These are phyloP conservation scores for Dendrolimus houi DNA, from an alignment of 2,888 invertebrate genomes.

Conservation along the genomic window DNA sequence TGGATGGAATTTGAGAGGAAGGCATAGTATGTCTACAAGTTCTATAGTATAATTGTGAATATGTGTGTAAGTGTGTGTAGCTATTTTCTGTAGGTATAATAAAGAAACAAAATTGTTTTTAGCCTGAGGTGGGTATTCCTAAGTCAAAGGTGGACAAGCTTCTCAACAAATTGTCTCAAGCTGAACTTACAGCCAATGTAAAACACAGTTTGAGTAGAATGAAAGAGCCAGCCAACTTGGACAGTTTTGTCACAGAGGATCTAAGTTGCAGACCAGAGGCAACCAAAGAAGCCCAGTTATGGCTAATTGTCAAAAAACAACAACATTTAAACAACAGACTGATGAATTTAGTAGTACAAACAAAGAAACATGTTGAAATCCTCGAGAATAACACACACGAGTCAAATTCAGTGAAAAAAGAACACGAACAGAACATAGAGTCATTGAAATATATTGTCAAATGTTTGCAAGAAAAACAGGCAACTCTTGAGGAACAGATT, in stretches of 20 bases:
- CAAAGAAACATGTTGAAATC: slow-evolving; percentile 47
- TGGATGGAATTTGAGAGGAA: too few relatives aligned
- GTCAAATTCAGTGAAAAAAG: slow-evolving; percentile 30
- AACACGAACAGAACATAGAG: slow-evolving; percentile 47
- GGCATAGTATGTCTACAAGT: too few relatives aligned
- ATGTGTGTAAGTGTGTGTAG: too few relatives aligned
- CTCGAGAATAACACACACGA: slow-evolving; percentile 45
- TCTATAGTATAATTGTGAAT: too few relatives aligned
- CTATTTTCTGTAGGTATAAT: too few relatives aligned
- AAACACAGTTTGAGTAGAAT: slow-evolving; percentile 35
- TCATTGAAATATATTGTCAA: slow-evolving; percentile 58
- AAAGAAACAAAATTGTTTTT: slow-evolving; percentile 4
- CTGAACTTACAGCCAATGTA: slow-evolving; percentile 46
- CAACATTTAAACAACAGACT: slow-evolving; percentile 50
- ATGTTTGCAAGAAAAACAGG: slow-evolving; percentile 62
- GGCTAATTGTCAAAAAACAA: slow-evolving; percentile 61
- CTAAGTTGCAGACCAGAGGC: slow-evolving; percentile 40
- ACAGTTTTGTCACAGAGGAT: slow-evolving; percentile 42
- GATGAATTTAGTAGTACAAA: slow-evolving; percentile 40
- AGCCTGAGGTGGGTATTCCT: slow-evolving; percentile 9
- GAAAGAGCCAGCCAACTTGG: slow-evolving; percentile 46
- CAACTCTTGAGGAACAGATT: slow-evolving; percentile 63
- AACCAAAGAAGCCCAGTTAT: slow-evolving; percentile 45
- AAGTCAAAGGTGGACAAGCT: slow-evolving; percentile 39
- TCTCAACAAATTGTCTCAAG: slow-evolving; percentile 38